These are phyloP conservation scores for Gephyroberyx darwinii DNA, from an alignment of 2,797 vertebrate genomes.

Conservation along the genomic window DNA sequence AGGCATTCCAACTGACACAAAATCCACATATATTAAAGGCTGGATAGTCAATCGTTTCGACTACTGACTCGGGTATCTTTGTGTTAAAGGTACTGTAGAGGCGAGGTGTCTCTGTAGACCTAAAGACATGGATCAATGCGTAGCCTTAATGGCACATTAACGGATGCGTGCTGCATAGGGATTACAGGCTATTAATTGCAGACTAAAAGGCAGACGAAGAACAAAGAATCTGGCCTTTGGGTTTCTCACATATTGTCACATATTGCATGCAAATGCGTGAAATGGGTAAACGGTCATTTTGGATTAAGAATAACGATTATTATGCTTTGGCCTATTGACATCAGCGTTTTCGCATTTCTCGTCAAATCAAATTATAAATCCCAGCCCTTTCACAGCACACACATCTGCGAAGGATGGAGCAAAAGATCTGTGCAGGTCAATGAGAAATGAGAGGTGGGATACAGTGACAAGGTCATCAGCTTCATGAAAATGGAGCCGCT, in stretches of 20 bases:
- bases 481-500: slow-evolving; percentile 43
- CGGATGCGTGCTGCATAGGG: slow-evolving; percentile 45
- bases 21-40: slow-evolving; percentile 28
- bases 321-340: slow-evolving; percentile 46
- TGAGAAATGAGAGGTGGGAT: slow-evolving; percentile 65
- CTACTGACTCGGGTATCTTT: background rate
- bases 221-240: slow-evolving; percentile 72
- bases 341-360: slow-evolving; percentile 62
- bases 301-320: background rate
- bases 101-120: slow-evolving; percentile 7
- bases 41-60: background rate
- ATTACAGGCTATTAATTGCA: slow-evolving; percentile 54
- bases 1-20: slow-evolving; percentile 39
- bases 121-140: slow-evolving; percentile 57
- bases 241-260: slow-evolving; percentile 16
- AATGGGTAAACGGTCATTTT: background rate
- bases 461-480: slow-evolving; percentile 78
- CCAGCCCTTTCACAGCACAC: slow-evolving; percentile 52
- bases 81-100: slow-evolving; percentile 20
- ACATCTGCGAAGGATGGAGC: slow-evolving; percentile 71
- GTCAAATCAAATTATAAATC: slow-evolving; percentile 53
- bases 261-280: background rate
- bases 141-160: slow-evolving; percentile 53
- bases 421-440: slow-evolving; percentile 66
- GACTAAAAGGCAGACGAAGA: slow-evolving; percentile 61